Base-by-base conservation (phyloP, 2,888 invertebrate species). In the Folsomia candida region DNA sequence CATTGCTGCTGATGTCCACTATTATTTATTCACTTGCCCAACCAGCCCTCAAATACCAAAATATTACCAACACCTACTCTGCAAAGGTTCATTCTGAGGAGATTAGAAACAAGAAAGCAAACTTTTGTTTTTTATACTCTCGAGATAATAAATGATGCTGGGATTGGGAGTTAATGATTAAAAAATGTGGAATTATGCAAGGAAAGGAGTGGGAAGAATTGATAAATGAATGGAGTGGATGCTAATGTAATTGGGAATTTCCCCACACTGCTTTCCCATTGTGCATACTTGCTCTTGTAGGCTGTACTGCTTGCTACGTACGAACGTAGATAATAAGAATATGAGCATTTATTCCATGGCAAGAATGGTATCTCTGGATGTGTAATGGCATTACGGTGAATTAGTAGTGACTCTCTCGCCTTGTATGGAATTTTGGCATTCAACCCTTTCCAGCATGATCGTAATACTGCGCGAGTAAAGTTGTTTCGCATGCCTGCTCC, bases 161-260 rank as follows among this genome's bases (percentile, higher is more conserved):
- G 14, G 14, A 37, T 37, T 37, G 37, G n/a, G 37, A 54, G 22
- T 54, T 54, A 22, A 57, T 71, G 67, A 71, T 71, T 67, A 71
- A 63, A 58, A 62, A 67, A 71, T 63, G 71, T 67, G 67, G 67
- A 71, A 59, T 71, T 71, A 71, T 71, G 67, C 61, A 71, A 67
- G 67, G 57, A 71, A 63, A 71, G 63, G 63, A 64, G 63, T 64
- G 63, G 51, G 63, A 64, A 29, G 63, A 64, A 64, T 47, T 64
- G 63, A 64, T 64, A 64, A 64, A 64, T 64, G 63, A 64, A 64
- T 37, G 51, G 62, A 62, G 62, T 62, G 62, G 27, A 28, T 18
- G 63, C 37, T 64, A 64, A 64, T 64, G 63, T 64, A 64, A 64
- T 64, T 64, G 63, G 29, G 37, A 37, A 51, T 64, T 64, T 64